Conservation (phyloP, 2,113 vertebrate genomes). For the Myotis yumanensis region DNA sequence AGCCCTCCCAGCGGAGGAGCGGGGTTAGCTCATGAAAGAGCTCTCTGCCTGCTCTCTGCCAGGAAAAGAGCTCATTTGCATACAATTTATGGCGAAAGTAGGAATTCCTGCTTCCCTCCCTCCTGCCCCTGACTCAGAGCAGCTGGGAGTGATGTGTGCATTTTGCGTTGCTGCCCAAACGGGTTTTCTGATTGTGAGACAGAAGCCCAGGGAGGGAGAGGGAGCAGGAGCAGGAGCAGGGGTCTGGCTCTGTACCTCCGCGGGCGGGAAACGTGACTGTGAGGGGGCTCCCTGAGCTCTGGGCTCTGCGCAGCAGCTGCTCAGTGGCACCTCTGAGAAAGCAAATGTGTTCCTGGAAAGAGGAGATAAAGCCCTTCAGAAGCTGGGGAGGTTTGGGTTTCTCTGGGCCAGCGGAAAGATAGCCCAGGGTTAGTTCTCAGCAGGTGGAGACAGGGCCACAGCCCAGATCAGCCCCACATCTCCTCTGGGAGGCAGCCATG, state of each 20-base stretch:
- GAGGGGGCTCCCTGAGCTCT: neutral
- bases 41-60: constrained; percentile 68
- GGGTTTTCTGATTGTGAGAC: constrained; percentile 53
- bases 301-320: constrained; percentile 37
- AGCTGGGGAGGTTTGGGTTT: constrained; percentile 64
- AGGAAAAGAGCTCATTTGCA: constrained; percentile 80
- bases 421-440: constrained; percentile 63
- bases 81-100: constrained; percentile 84
- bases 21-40: constrained; percentile 76
- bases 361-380: constrained; percentile 25
- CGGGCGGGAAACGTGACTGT: neutral
- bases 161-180: constrained; percentile 37
- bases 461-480: neutral
- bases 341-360: constrained; percentile 33
- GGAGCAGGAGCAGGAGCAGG: neutral
- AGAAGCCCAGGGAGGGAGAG: constrained; percentile 53
- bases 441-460: constrained; percentile 11
- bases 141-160: constrained; percentile 47
- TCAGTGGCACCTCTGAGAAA: neutral
- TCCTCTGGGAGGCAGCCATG: neutral
- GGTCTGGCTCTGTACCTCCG: neutral
- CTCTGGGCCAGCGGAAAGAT: constrained; percentile 58
- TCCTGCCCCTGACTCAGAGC: constrained; percentile 22
- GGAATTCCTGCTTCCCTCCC: constrained; percentile 76
- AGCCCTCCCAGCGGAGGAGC: constrained; percentile 81